Evolutionary conservation across 2,888 invertebrate genomes (phyloP), one percentile per base, ranked within the genome.

Genomic region (Cosmopolites sordidus): DNA sequence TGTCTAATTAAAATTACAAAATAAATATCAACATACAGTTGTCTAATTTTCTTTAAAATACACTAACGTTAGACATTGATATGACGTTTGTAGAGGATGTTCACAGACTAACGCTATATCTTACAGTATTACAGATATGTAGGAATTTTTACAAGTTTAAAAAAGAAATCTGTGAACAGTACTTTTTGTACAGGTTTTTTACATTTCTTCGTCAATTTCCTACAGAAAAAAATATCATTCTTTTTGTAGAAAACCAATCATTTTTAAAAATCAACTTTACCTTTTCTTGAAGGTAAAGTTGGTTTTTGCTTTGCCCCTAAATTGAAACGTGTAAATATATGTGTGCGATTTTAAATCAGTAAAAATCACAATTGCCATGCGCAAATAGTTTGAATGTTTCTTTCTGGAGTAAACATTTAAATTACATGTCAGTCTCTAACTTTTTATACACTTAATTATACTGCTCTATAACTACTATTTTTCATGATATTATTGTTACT

Each of bases 91-190:
- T 22, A 41, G 42, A 18, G 14, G 45, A 64, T 62, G 62, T 64
- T 60, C 65, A 62, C 58, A 63, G 64, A 59, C 58, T 56, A 56
- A 55, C 59, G 57, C 48, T 51, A 48, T 59, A 64, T 55, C 56
- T 62, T 62, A 62, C 63, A 68, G 62, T 58, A 58, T 58, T 60
- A 50, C 45, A 56, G 53, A 54, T 62, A 59, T 55, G 52, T 51
- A 56, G 58, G 62, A 67, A 69, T 70, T 69, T 70, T 67, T 65
- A 64, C 62, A 60, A 60, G 56, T 60, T 43, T 33, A 5, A 33
- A 33, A 33, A 40, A 52, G 15, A 15, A 39, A 44, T 56, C 51
- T 59, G 33, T 60, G 58, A 59, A 62, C 61, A 59, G 58, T 58
- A 57, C 51, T 29, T 43, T 52, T 52, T 48, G 58, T 53, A 48